Percentiles rank a stretch among this genome's conserved stretches.
Evolutionary conservation across 2,113 vertebrate species (phyloP).

Genomic region (Neogale vison): DNA sequence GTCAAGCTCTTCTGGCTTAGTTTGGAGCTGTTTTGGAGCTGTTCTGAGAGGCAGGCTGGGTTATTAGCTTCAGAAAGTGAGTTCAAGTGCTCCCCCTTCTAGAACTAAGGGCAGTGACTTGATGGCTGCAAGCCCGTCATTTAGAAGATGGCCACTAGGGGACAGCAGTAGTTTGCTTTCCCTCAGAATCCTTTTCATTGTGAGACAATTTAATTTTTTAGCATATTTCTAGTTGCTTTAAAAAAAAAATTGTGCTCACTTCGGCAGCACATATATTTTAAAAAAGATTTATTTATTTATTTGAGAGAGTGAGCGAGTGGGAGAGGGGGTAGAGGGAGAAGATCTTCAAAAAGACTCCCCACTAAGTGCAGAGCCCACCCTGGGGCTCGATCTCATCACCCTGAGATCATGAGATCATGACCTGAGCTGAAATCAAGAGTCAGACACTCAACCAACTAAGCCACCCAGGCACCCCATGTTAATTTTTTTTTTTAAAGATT

Average conservation of each 20-base stretch:
- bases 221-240: too few relatives aligned
- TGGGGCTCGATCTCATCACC: neutral
- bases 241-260: too few relatives aligned
- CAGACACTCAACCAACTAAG: neutral
- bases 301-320: neutral
- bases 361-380: neutral
- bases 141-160: slow-evolving; percentile 74
- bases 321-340: too few relatives aligned
- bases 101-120: neutral
- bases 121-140: neutral
- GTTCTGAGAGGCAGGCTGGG: neutral
- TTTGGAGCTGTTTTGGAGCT: neutral
- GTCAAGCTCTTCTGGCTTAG: neutral
- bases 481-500: too few relatives aligned
- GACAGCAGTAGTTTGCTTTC: slow-evolving; percentile 52
- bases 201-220: neutral
- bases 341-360: neutral
- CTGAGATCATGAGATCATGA: neutral
- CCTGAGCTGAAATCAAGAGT: neutral
- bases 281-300: neutral
- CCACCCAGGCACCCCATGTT: neutral
- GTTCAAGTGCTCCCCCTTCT: neutral
- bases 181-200: neutral
- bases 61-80: neutral
- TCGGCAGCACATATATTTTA: too few relatives aligned